Conservation (phyloP, 2,888 invertebrate genomes). For the Melanostoma scalare region DNA sequence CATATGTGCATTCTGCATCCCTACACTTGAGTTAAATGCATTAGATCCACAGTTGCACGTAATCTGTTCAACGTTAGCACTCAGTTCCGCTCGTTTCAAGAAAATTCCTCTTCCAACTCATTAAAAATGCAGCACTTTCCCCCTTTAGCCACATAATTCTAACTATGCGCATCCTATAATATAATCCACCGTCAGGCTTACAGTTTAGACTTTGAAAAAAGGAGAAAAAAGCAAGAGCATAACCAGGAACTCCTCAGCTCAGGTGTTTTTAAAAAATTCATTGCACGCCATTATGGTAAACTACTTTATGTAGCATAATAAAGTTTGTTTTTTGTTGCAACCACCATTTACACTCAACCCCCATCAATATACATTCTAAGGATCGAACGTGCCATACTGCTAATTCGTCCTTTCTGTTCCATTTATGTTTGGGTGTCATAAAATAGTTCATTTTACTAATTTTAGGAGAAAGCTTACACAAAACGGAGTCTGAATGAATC, state of each 20-base stretch:
- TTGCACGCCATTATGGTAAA: slow-evolving; percentile 67
- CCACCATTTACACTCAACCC: slow-evolving; percentile 3
- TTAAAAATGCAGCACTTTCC: slow-evolving; percentile 70
- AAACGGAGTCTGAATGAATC: slow-evolving; percentile 20
- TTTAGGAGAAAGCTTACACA: slow-evolving; percentile 56
- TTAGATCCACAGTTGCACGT: slow-evolving; percentile 58
- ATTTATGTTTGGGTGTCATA: slow-evolving; percentile 6
- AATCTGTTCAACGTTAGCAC: slow-evolving; percentile 65
- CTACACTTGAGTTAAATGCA: slow-evolving; percentile 52
- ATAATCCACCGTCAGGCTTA: slow-evolving; percentile 64
- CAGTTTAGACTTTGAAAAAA: slow-evolving; percentile 37
- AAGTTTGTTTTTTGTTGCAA: slow-evolving; percentile 45
- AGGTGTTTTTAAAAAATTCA: slow-evolving; percentile 55
- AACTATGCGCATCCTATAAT: slow-evolving; percentile 63
- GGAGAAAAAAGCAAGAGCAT: not conserved
- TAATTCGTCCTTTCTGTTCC: slow-evolving; percentile 43
- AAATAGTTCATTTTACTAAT: slow-evolving; percentile 49
- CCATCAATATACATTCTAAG: slow-evolving; percentile 60
- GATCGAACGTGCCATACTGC: slow-evolving; percentile 65
- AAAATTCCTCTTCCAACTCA: slow-evolving; percentile 30
- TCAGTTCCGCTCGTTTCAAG: slow-evolving; percentile 34
- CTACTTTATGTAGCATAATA: slow-evolving; percentile 62
- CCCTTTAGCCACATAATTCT: slow-evolving; percentile 65
- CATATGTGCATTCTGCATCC: no score
- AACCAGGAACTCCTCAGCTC: slow-evolving; percentile 22